Percentiles rank a stretch among this genome's conserved stretches.
Conservation (phyloP, 2,113 vertebrate species). For the Limnothrissa miodon region DNA sequence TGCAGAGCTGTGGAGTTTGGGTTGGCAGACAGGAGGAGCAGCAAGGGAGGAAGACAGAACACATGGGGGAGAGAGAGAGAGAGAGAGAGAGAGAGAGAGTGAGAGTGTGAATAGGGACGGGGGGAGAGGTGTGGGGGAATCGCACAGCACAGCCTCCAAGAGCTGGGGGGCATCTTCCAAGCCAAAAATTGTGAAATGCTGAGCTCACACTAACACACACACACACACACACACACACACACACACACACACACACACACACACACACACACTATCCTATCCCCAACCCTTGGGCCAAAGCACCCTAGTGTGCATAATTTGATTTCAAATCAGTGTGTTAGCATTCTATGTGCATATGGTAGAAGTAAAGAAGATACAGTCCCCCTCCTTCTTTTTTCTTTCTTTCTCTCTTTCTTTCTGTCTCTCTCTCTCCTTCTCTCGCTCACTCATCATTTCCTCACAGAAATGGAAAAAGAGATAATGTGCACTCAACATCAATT, state of each 20-base stretch:
- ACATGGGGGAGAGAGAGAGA: not conserved
- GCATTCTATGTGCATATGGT: conserved; percentile 47
- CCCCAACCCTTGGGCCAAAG: conserved; percentile 47
- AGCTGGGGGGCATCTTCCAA: conserved; percentile 46
- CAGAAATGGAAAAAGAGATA: not conserved
- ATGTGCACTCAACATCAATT: conserved; percentile 40
- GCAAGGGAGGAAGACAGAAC: not conserved
- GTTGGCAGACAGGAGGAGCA: conserved; percentile 30
- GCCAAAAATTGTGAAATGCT: conserved; percentile 32
- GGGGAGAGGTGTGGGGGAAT: conserved; percentile 15
- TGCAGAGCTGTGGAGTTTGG: conserved; percentile 53
- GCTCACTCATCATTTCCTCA: not conserved
- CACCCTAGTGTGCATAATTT: conserved; percentile 56
- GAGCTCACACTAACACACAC: conserved; percentile 29
- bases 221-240: conserved; percentile 25
- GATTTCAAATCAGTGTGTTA: conserved; percentile 57
- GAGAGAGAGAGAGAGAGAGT: conserved; percentile 27
- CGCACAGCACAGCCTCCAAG: conserved; percentile 21
- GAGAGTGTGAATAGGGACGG: not conserved
- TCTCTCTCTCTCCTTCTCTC: conserved; percentile 22
- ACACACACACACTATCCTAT: not conserved
- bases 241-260: conserved; percentile 33
- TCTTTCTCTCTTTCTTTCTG: conserved; percentile 1
- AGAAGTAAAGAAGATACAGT: conserved; percentile 24
- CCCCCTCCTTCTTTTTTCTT: conserved; percentile 21